Evolutionary conservation across 2,113 vertebrate genomes (phyloP).

Genomic region (Thunnus thynnus): DNA sequence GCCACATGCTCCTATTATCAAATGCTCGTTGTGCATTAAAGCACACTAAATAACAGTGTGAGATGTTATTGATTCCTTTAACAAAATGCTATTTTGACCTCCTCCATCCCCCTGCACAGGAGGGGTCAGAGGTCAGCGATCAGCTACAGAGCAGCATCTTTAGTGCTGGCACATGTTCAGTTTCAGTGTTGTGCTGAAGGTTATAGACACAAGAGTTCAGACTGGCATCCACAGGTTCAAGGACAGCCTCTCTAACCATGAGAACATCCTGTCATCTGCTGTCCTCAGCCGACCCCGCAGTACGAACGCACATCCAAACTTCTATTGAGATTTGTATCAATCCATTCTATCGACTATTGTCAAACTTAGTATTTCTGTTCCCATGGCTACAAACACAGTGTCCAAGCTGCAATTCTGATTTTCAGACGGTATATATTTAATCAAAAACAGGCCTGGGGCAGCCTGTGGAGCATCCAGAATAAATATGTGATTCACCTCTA

Average conservation of each 20-base stretch:
- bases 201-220: too few relatives aligned
- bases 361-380: constrained; percentile 21
- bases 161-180: neutral
- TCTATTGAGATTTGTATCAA: neutral
- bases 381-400: constrained; percentile 1
- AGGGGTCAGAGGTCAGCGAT: constrained; percentile 1
- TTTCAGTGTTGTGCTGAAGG: neutral
- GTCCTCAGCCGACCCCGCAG: neutral
- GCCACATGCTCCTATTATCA: too few relatives aligned
- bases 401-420: constrained; percentile 15
- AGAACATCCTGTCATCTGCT: too few relatives aligned
- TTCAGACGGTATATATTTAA: constrained; percentile 20
- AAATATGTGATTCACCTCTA: constrained; percentile 42
- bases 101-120: neutral
- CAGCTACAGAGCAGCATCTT: neutral
- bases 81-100: neutral
- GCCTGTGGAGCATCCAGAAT: constrained; percentile 19
- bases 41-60: neutral
- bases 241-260: too few relatives aligned
- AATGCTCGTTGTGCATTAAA: neutral
- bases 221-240: too few relatives aligned
- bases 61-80: neutral
- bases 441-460: constrained; percentile 45
- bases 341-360: neutral
- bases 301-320: neutral